These are phyloP conservation scores for Cherax destructor DNA, from an alignment of 1,140 invertebrate species.

Conservation along the genomic window DNA sequence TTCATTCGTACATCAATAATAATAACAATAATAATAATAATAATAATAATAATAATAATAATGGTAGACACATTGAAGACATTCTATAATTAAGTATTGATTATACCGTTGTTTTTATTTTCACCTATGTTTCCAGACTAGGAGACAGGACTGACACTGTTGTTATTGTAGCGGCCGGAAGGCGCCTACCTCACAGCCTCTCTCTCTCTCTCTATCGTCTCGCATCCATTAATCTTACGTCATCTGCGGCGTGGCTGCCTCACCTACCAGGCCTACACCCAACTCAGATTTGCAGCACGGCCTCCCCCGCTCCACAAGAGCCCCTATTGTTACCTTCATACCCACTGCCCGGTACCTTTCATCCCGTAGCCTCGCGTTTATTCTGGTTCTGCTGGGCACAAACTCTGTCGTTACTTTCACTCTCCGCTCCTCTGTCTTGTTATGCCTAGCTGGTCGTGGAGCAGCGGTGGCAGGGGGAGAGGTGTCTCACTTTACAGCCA, in stretches of 20 bases:
- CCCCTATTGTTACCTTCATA: background rate
- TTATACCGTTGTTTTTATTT: too few species aligned
- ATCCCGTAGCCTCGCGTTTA: background rate
- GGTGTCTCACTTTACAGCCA: constrained; percentile 49
- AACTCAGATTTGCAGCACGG: constrained; percentile 1
- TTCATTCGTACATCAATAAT: too few species aligned
- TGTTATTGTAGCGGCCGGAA: background rate
- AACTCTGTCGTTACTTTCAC: background rate
- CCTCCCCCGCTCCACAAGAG: background rate
- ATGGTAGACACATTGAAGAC: too few species aligned
- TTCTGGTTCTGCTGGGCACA: background rate
- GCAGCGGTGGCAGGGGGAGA: background rate
- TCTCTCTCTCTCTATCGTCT: background rate
- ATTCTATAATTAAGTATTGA: too few species aligned
- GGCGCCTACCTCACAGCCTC: background rate
- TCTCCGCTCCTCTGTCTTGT: background rate
- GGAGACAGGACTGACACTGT: background rate
- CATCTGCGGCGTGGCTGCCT: background rate
- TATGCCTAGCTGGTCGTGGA: background rate
- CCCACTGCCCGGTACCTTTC: background rate
- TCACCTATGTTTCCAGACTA: too few species aligned
- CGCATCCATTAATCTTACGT: constrained; percentile 23
- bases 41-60: too few species aligned
- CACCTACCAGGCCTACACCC: background rate
- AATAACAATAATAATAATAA: too few species aligned